These are phyloP conservation scores for Trachymyrmex cornetzi DNA, from an alignment of 1,140 invertebrate species.

Conservation along the genomic window DNA sequence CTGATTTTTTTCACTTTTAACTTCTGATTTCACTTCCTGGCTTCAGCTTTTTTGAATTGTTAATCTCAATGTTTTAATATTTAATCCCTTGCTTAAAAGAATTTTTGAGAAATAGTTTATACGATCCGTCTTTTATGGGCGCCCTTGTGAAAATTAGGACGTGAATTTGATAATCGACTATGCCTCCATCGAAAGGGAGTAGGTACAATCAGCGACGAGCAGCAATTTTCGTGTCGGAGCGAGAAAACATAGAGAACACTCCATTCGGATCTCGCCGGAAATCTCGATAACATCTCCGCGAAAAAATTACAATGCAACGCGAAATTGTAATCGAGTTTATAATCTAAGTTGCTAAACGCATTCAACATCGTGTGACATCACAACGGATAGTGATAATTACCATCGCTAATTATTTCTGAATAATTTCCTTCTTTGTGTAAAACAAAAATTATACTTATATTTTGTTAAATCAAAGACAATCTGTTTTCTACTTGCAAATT, in stretches of 20 bases:
- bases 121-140: neutral
- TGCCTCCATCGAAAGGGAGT: constrained; percentile 6
- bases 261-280: constrained; percentile 46
- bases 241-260: constrained; percentile 3
- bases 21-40: neutral
- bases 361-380: constrained; percentile 30
- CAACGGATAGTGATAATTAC: constrained; percentile 21
- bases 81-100: neutral
- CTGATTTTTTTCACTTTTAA: neutral
- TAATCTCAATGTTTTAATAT: neutral
- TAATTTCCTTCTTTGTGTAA: neutral
- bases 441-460: neutral
- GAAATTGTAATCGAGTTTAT: constrained; percentile 46
- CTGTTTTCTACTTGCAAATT: neutral
- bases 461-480: neutral
- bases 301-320: constrained; percentile 49
- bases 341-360: constrained; percentile 16
- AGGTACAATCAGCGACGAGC: constrained; percentile 12
- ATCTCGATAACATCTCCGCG: constrained; percentile 33
- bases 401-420: neutral
- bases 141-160: constrained; percentile 2
- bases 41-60: neutral
- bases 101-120: neutral
- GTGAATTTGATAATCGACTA: constrained; percentile 12
- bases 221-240: constrained; percentile 33